These are phyloP conservation scores for Graphium colonna DNA, from an alignment of 2,888 invertebrate species.

Conservation along the genomic window DNA sequence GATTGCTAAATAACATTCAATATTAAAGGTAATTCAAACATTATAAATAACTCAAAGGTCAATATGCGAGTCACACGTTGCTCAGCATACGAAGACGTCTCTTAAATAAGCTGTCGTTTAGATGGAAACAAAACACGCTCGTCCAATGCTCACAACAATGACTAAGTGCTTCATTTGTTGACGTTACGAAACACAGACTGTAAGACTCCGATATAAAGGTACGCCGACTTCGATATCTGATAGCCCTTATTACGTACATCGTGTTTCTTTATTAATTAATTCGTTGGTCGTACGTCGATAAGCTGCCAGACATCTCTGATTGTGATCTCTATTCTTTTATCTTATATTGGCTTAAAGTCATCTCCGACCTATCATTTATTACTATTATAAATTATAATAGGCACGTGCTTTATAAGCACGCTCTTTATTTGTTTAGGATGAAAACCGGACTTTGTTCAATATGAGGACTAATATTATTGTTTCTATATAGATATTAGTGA, in stretches of 20 bases:
- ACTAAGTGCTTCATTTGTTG: constrained; percentile 31
- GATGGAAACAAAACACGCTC: constrained; percentile 38
- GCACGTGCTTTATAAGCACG: too few species aligned
- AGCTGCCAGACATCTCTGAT: constrained; percentile 50
- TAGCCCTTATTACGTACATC: constrained; percentile 52
- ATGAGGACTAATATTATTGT: too few species aligned
- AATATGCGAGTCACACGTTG: constrained; percentile 31
- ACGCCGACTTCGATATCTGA: constrained; percentile 42
- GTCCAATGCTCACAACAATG: constrained; percentile 31
- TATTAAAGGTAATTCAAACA: too few species aligned
- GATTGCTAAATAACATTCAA: too few species aligned
- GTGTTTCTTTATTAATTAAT: constrained; percentile 73
- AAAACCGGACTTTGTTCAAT: too few species aligned
- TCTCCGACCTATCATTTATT: background rate
- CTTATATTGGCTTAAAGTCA: constrained; percentile 57
- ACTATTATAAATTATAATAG: constrained; percentile 9
- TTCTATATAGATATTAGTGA: too few species aligned
- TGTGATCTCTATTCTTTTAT: constrained; percentile 73
- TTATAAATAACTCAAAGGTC: too few species aligned
- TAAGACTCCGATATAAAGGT: constrained; percentile 35
- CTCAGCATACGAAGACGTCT: constrained; percentile 46
- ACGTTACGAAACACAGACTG: constrained; percentile 39
- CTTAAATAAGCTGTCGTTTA: constrained; percentile 26
- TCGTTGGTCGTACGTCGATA: constrained; percentile 63
- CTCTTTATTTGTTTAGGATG: too few species aligned